Percentiles rank a stretch among this genome's conserved stretches.
Conservation (phyloP, 2,888 invertebrate genomes). For the Drosophila yooni region DNA sequence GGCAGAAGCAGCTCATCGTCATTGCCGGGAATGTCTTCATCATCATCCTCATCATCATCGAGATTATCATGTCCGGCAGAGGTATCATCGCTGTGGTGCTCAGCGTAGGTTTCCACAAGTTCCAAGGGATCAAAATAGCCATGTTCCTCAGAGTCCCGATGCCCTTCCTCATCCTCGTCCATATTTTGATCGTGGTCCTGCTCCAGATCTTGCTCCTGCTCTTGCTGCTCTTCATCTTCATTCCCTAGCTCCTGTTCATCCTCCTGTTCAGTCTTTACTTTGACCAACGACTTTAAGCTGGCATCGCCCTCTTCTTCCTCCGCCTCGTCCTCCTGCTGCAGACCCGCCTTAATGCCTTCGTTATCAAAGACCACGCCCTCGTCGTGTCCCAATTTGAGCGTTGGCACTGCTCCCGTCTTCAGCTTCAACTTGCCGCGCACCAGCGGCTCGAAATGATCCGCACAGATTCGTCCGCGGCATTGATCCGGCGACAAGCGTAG, state of each 20-base stretch:
- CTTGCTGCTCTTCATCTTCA: slow-evolving; percentile 18
- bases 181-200: slow-evolving; percentile 2
- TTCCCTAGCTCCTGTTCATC: slow-evolving; percentile 22
- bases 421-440: slow-evolving; percentile 76
- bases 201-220: slow-evolving; percentile 2
- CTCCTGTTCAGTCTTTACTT: slow-evolving; percentile 17
- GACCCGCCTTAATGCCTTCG: slow-evolving; percentile 56
- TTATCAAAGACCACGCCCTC: slow-evolving; percentile 72
- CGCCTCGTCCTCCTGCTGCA: slow-evolving; percentile 44
- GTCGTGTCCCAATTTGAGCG: slow-evolving; percentile 75
- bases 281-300: slow-evolving; percentile 12
- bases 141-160: slow-evolving; percentile 34
- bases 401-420: slow-evolving; percentile 78
- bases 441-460: slow-evolving; percentile 75
- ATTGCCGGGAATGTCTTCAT: slow-evolving; percentile 28
- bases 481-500: slow-evolving; percentile 65
- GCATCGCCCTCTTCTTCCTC: slow-evolving; percentile 11
- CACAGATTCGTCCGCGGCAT: slow-evolving; percentile 76
- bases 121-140: slow-evolving; percentile 68
- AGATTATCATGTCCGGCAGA: slow-evolving; percentile 11
- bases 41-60: slow-evolving; percentile 31
- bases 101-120: slow-evolving; percentile 66
- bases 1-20: slow-evolving; percentile 53
- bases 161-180: slow-evolving; percentile 15
- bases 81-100: slow-evolving; percentile 50